Evolutionary conservation across 2,797 vertebrate genomes (phyloP).

Genomic region (Tapirus indicus): DNA sequence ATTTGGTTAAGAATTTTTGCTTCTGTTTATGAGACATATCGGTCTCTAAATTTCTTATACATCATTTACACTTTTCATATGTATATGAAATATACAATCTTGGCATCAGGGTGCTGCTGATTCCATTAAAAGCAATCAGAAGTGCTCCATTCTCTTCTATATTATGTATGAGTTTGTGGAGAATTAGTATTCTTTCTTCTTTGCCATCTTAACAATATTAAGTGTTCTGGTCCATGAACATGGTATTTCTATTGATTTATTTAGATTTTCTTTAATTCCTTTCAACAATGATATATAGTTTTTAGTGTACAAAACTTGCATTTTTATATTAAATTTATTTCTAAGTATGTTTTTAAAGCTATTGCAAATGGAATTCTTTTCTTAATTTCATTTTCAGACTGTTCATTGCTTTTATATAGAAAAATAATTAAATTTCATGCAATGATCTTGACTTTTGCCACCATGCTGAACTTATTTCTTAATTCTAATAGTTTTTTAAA

Average conservation of each 20-base stretch:
- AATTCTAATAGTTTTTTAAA: neutral
- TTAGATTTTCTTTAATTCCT: neutral
- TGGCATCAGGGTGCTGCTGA: neutral
- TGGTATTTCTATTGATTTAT: neutral
- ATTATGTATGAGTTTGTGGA: neutral
- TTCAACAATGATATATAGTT: neutral
- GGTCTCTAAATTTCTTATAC: too few species aligned
- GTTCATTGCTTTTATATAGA: neutral
- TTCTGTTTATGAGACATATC: neutral
- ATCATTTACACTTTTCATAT: too few species aligned
- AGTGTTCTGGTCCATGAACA: neutral
- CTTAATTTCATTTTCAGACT: neutral
- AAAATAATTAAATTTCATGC: neutral
- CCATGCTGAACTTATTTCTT: neutral
- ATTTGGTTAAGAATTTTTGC: neutral
- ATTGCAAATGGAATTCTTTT: neutral
- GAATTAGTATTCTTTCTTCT: neutral
- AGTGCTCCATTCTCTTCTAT: neutral
- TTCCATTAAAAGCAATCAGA: neutral
- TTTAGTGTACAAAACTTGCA: neutral
- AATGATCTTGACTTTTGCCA: neutral
- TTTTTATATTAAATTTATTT: neutral
- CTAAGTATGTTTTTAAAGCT: neutral
- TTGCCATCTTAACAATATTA: neutral
- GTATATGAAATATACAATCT: neutral